A percentile compares a stretch with the other conserved stretches of the same genome.
These are phyloP conservation scores for Scaptomyza montana DNA, from an alignment of 1,140 invertebrate species.

Conservation along the genomic window DNA sequence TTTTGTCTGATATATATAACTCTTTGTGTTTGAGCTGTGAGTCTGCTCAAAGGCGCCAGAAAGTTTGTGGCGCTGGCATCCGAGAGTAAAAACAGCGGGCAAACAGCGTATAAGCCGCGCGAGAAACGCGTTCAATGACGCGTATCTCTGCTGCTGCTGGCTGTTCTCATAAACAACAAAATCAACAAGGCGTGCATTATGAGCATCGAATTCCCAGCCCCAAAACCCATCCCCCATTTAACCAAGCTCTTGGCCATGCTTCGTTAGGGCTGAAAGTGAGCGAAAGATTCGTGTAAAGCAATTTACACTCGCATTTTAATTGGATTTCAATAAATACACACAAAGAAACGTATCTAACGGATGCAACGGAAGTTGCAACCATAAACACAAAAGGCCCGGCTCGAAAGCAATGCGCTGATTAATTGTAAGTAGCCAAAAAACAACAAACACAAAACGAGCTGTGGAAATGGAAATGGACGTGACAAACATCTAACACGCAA, in stretches of 20 bases:
- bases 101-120: conserved; percentile 46
- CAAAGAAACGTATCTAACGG: conserved; percentile 38
- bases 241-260: conserved; percentile 62
- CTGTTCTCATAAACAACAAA: conserved; percentile 68
- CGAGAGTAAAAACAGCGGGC: conserved; percentile 9
- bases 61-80: conserved; percentile 17
- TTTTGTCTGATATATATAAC: no score
- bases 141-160: conserved; percentile 60
- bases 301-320: conserved; percentile 75
- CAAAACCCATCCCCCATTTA: neutral
- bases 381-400: conserved; percentile 27
- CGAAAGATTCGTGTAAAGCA: conserved; percentile 63
- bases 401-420: conserved; percentile 29
- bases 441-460: conserved; percentile 23
- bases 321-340: conserved; percentile 35
- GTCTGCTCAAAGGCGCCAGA: conserved; percentile 32
- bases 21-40: conserved; percentile 22
- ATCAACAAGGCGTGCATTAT: conserved; percentile 77
- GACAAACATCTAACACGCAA: conserved; percentile 59
- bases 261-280: conserved; percentile 70
- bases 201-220: conserved; percentile 23
- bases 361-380: conserved; percentile 43
- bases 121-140: conserved; percentile 70
- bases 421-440: conserved; percentile 33
- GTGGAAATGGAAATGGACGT: conserved; percentile 48